Conservation (phyloP, 2,797 vertebrate genomes). For the Melanotaenia nigrans region DNA sequence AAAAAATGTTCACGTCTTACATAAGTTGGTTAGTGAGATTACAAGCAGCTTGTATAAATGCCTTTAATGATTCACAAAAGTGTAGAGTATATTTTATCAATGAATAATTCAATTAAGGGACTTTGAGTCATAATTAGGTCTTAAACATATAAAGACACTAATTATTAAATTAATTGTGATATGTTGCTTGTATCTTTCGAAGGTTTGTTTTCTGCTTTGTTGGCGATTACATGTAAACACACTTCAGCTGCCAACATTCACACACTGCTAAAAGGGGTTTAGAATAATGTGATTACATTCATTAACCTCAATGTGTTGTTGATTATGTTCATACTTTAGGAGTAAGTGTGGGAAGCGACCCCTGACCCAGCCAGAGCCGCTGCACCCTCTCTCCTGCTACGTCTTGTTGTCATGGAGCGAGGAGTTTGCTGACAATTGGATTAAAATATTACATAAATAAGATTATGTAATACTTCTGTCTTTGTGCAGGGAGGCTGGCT, state of each 20-base stretch:
- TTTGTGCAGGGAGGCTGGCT: conserved; percentile 28
- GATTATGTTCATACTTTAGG: neutral
- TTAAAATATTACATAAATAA: conserved; percentile 57
- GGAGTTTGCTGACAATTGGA: conserved; percentile 33
- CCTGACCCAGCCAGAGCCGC: neutral
- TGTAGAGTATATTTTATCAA: neutral
- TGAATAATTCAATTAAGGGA: neutral
- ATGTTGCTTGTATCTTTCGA: too few species aligned
- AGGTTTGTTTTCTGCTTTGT: neutral
- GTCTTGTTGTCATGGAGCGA: neutral
- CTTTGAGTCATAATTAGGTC: neutral
- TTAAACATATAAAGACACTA: too few species aligned
- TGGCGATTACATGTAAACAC: neutral
- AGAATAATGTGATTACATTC: neutral
- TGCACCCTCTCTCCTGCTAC: too few species aligned
- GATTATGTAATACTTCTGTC: conserved; percentile 35
- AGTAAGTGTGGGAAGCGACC: neutral
- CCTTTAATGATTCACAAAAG: neutral
- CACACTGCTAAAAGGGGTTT: neutral
- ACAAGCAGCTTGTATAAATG: neutral
- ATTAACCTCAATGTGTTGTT: neutral
- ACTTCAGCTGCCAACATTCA: neutral
- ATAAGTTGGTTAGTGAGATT: neutral
- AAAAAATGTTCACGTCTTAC: neutral
- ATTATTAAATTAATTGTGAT: too few species aligned